phyloP scores from a whole-genome alignment of 2,113 vertebrate genomes.

The Trichechus manatus region DNA sequence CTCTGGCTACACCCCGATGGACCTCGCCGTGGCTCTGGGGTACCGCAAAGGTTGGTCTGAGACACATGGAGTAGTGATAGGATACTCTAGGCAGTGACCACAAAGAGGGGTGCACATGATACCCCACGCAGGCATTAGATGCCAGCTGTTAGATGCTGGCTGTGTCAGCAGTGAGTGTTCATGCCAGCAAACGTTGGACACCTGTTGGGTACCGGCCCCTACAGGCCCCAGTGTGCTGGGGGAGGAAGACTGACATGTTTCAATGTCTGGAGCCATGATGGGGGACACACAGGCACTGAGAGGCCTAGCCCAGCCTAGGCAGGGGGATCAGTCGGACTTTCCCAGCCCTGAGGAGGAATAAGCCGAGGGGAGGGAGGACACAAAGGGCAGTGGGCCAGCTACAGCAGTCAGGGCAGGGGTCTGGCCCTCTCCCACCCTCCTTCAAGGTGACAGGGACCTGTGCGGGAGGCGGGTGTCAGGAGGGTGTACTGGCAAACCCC shows the following conservation, averaged over 20 bases:
- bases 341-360: neutral
- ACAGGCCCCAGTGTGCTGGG: rapidly evolving
- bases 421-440: neutral
- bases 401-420: neutral
- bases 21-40: constrained; percentile 95
- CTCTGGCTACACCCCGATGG: constrained; percentile 97
- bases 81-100: neutral
- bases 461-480: neutral
- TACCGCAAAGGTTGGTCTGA: constrained; percentile 92
- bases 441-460: neutral
- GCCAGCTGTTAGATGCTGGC: neutral
- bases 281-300: neutral
- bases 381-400: neutral
- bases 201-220: neutral
- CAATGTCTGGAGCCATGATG: no score
- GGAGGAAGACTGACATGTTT: neutral
- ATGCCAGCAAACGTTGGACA: neutral
- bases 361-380: neutral
- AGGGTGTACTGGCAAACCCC: neutral
- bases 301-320: neutral
- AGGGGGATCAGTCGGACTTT: neutral
- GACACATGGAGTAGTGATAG: neutral
- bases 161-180: neutral
- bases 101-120: neutral
- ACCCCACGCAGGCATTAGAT: neutral